phyloP scores from a whole-genome alignment of 2,113 vertebrate genomes.

The Nycticryphes semicollaris region DNA sequence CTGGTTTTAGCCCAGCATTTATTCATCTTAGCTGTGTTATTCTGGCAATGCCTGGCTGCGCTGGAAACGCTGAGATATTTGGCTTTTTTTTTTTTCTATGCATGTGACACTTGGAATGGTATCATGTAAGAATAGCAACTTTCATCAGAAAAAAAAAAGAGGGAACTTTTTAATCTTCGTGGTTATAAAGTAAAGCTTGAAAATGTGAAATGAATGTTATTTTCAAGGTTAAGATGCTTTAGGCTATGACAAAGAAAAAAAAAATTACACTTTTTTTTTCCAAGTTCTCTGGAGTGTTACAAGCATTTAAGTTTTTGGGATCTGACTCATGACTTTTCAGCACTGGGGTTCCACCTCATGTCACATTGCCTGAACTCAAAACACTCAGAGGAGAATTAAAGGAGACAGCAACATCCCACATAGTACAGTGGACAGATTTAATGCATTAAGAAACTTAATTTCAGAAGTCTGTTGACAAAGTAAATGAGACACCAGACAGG shows the following conservation, averaged over 20 bases:
- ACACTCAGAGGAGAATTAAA: background rate
- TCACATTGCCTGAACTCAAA: background rate
- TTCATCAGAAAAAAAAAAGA: background rate
- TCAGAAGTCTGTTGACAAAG: background rate
- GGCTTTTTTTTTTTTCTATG: background rate
- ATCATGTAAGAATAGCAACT: background rate
- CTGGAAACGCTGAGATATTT: background rate
- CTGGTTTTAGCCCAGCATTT: background rate
- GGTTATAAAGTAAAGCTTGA: background rate
- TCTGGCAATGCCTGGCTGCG: background rate
- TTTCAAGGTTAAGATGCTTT: background rate
- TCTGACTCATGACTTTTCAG: background rate
- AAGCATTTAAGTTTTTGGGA: background rate
- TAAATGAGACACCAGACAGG: background rate
- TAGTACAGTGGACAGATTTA: background rate
- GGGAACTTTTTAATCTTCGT: background rate
- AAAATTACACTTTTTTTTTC: background rate
- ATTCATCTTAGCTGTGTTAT: background rate
- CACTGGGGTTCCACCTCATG: background rate
- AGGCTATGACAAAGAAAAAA: background rate
- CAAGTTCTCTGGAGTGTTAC: background rate
- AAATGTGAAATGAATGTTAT: background rate
- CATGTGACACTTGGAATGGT: background rate
- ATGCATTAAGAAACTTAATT: background rate
- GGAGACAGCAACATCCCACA: background rate